These are phyloP conservation scores for Aphodius sticticus DNA, from an alignment of 2,888 invertebrate species.

Conservation along the genomic window DNA sequence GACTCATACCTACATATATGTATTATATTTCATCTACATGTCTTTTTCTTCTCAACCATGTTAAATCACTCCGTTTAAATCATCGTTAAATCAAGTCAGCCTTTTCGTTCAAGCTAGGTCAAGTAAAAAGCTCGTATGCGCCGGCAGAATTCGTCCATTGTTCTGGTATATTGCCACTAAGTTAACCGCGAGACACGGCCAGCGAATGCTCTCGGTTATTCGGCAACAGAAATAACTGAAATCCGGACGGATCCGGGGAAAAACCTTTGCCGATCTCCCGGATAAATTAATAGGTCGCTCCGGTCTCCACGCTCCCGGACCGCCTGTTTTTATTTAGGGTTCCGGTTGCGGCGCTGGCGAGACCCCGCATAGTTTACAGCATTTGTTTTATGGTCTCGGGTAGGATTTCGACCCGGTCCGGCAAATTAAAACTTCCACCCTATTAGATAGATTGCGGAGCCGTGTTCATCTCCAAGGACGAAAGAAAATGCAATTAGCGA, in stretches of 20 bases:
- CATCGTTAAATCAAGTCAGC: no score
- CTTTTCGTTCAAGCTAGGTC: neutral
- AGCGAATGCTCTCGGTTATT: neutral
- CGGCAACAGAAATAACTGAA: conserved; percentile 4
- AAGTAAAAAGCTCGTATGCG: neutral
- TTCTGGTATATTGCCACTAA: neutral
- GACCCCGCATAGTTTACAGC: neutral
- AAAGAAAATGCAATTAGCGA: neutral
- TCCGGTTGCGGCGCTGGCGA: neutral
- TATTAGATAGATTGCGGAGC: neutral
- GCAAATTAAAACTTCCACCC: conserved; percentile 4
- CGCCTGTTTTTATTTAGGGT: neutral
- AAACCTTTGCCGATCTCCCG: conserved; percentile 4
- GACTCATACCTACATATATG: no score
- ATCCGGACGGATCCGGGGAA: neutral
- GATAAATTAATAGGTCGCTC: conserved; percentile 4
- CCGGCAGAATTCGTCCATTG: neutral
- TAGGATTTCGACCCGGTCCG: neutral
- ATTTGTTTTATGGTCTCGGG: conserved; percentile 4
- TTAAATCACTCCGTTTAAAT: no score
- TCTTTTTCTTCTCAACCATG: no score
- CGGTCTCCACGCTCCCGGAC: neutral
- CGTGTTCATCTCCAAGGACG: neutral
- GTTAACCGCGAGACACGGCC: neutral
- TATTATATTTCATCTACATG: no score